A percentile compares a stretch with the other conserved stretches of the same genome.
Conservation (phyloP, 2,888 invertebrate genomes). For the Polymixis flavicincta region DNA sequence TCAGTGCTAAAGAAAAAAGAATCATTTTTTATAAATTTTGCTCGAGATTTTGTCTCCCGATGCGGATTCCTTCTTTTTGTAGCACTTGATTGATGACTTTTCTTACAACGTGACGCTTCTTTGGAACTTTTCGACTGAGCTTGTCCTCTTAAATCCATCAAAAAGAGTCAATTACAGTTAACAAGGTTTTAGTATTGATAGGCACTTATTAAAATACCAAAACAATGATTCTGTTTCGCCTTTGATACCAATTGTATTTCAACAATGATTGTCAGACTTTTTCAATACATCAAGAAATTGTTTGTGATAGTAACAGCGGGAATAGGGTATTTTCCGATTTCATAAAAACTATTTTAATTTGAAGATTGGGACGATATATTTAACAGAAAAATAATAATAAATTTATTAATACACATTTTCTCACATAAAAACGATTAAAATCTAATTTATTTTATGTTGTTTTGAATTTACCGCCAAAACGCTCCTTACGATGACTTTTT, state of each 20-base stretch:
- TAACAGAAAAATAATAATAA: no score
- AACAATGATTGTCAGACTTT: background rate
- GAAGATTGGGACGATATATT: no score
- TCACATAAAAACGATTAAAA: no score
- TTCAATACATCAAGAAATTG: background rate
- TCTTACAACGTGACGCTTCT: constrained; percentile 80
- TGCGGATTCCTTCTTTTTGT: constrained; percentile 81
- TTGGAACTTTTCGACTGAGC: constrained; percentile 72
- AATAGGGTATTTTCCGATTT: no score
- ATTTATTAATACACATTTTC: no score
- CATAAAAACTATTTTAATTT: no score
- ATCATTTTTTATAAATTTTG: constrained; percentile 77
- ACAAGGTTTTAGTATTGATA: constrained; percentile 68
- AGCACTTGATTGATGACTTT: constrained; percentile 85
- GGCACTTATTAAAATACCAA: constrained; percentile 45
- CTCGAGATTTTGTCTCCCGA: constrained; percentile 77
- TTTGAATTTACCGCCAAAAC: no score
- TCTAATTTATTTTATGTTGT: no score
- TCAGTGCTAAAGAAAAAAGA: constrained; percentile 74
- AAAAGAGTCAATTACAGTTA: constrained; percentile 77
- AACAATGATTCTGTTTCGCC: background rate
- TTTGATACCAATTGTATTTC: constrained; percentile 7
- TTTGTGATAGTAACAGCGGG: background rate
- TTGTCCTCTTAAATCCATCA: constrained; percentile 76
- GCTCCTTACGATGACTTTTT: no score